These are phyloP conservation scores for Nematostella vectensis DNA, from an alignment of 92 coral and sea anemone species.

Conservation along the genomic window DNA sequence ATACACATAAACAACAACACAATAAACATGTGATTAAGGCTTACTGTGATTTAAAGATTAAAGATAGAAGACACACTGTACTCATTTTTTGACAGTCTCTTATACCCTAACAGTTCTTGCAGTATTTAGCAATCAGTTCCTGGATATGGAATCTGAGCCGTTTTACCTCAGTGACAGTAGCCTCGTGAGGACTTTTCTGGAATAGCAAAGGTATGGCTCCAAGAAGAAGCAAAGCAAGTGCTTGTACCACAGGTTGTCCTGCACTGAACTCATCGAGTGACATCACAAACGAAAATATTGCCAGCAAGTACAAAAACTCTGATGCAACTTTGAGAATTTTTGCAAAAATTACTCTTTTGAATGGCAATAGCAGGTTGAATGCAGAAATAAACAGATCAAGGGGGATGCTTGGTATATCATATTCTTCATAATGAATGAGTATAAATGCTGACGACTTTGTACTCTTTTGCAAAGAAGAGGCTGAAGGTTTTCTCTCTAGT, in stretches of 20 bases:
- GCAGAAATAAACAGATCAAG: slow-evolving; percentile 56
- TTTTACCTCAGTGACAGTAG: slow-evolving; percentile 29
- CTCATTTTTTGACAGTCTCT: no score
- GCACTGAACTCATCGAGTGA: slow-evolving; percentile 57
- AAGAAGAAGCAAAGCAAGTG: slow-evolving; percentile 54
- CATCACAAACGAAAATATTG: slow-evolving; percentile 79
- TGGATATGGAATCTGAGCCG: slow-evolving; percentile 39
- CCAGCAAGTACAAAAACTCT: slow-evolving; percentile 51
- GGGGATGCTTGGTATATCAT: slow-evolving; percentile 56
- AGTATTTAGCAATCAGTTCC: slow-evolving; percentile 45
- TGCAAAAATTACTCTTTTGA: slow-evolving; percentile 64
- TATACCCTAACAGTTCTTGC: slow-evolving; percentile 44
- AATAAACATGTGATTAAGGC: no score
- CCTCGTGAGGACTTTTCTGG: slow-evolving; percentile 24
- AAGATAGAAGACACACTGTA: no score
- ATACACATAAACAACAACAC: no score
- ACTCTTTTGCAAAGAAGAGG: slow-evolving; percentile 35
- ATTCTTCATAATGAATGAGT: slow-evolving; percentile 43
- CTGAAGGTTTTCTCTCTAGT: slow-evolving; percentile 28
- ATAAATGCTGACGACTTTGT: slow-evolving; percentile 30
- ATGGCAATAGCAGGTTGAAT: slow-evolving; percentile 50
- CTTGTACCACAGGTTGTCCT: slow-evolving; percentile 56
- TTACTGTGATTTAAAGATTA: no score
- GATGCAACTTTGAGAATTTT: slow-evolving; percentile 53
- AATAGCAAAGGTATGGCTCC: slow-evolving; percentile 51